Evolutionary conservation across 23 tunicate species (phyloP), one percentile per base, ranked within the genome.

Genomic region (Clavelina lepadiformis): DNA sequence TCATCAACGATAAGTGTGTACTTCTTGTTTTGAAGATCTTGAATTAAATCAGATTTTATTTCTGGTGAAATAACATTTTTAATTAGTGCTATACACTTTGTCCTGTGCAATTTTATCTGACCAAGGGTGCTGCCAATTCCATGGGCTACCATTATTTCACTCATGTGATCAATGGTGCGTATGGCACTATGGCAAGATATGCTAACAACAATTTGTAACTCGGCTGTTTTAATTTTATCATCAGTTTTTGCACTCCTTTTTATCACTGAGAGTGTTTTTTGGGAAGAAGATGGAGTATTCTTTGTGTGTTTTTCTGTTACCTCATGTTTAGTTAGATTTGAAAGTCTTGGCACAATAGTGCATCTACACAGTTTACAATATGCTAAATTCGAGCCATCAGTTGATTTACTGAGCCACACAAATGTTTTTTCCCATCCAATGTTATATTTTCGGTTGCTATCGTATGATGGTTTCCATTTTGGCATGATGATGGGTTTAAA

Each of bases 131-230:
- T 52, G 6, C 58, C 58, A 6, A 21, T 26, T 8, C 58, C 58
- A 52, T 52, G n/a, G 11, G 11, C n/a, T 6, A 5, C n/a, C 22
- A 52, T 52, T 21, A 52, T 52, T 52, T 52, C 58, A 52, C 58
- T 18, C 5, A 52, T 26, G n/a, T 52, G 58, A 28, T 52, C 58
- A 52, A 52, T 15, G 5, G 58, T 52, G 8, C 58, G 58, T 52
- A 52, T 52, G 6, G 58, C 58, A 52, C 58, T 21, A 52, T 52
- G 58, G n/a, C 58, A 52, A 6, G 58, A 21, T 28, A 52, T 52
- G n/a, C 58, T 52, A 21, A 52, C 58, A 52, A 28, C 58, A 52
- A 52, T 52, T 52, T 52, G 11, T 5, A 52, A 28, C 24, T 52
- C 58, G 6, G 58, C 58, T 52, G 5, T 28, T 15, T 52, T 52